Percentiles rank a stretch among this genome's conserved stretches.
phyloP scores from a whole-genome alignment of 2,113 vertebrate species.

The Protobothrops flavoviridis region DNA sequence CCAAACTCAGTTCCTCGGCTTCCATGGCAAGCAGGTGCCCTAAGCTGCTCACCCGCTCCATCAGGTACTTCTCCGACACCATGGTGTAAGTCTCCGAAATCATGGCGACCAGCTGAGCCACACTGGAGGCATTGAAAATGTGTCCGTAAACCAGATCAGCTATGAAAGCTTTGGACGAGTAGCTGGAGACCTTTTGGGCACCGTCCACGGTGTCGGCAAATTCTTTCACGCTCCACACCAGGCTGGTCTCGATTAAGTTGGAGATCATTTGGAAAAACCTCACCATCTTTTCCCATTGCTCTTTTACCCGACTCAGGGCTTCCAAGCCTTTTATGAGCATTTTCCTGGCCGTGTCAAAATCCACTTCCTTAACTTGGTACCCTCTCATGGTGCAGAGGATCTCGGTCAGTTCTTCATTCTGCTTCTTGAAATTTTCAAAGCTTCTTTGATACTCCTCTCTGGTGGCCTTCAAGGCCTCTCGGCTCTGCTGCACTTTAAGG shows the following conservation, averaged over 20 bases:
- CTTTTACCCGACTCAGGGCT: slow-evolving; percentile 53
- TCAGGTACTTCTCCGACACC: slow-evolving; percentile 54
- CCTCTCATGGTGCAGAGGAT: slow-evolving; percentile 45
- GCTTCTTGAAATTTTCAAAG: slow-evolving; percentile 45
- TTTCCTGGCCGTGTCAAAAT: slow-evolving; percentile 50
- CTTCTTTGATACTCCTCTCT: slow-evolving; percentile 13
- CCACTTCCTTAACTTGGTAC: slow-evolving; percentile 52
- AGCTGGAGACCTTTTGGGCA: slow-evolving; percentile 15
- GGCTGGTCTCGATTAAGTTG: slow-evolving; percentile 48
- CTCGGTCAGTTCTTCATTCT: slow-evolving; percentile 50
- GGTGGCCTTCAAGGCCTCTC: neutral
- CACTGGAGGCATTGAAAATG: slow-evolving; percentile 43
- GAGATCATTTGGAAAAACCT: slow-evolving; percentile 65
- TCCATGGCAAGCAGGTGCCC: slow-evolving; percentile 51
- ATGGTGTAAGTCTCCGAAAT: slow-evolving; percentile 57
- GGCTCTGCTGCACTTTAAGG: slow-evolving; percentile 1
- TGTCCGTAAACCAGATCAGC: slow-evolving; percentile 57
- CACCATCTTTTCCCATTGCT: slow-evolving; percentile 62
- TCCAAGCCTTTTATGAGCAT: slow-evolving; percentile 50
- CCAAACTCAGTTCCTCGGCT: slow-evolving; percentile 19
- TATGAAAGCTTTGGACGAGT: slow-evolving; percentile 31
- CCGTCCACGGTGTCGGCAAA: slow-evolving; percentile 29
- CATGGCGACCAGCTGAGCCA: slow-evolving; percentile 54
- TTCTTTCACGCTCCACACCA: slow-evolving; percentile 40
- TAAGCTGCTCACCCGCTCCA: slow-evolving; percentile 52